Evolutionary conservation across 2,113 vertebrate genomes (phyloP).

Genomic region (Cyprinodon brontotheroides): DNA sequence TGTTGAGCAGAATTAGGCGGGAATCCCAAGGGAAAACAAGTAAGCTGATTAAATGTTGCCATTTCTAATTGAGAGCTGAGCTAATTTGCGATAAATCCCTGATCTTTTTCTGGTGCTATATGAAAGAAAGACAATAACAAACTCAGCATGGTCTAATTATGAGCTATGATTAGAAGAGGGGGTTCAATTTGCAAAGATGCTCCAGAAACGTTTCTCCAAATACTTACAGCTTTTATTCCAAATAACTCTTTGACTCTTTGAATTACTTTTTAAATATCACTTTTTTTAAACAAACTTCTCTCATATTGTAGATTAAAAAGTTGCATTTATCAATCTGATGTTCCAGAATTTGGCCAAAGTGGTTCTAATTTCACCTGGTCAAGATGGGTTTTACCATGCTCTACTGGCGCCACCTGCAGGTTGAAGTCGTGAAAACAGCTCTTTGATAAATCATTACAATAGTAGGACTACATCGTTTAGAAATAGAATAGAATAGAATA

Average conservation of each 20-base stretch:
- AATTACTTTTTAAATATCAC: not conserved
- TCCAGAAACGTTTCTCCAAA: slow-evolving; percentile 20
- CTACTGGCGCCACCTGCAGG: slow-evolving; percentile 51
- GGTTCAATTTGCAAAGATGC: slow-evolving; percentile 19
- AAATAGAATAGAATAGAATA: no score
- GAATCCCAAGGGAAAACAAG: slow-evolving; percentile 48
- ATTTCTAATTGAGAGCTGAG: slow-evolving; percentile 43
- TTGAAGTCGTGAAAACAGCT: not conserved
- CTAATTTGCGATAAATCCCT: slow-evolving; percentile 59
- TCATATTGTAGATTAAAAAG: not conserved
- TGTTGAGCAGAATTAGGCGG: slow-evolving; percentile 46
- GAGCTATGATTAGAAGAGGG: slow-evolving; percentile 27
- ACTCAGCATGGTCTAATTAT: slow-evolving; percentile 48
- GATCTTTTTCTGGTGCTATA: slow-evolving; percentile 33
- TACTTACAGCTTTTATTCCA: not conserved
- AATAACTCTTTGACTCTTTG: not conserved
- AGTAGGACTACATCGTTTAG: no score
- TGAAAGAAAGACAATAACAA: slow-evolving; percentile 48
- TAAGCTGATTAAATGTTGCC: slow-evolving; percentile 64
- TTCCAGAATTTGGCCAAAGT: not conserved
- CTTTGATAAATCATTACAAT: not conserved
- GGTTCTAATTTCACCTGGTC: not conserved
- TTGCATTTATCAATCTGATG: not conserved
- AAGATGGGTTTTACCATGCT: not conserved
- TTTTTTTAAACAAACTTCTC: not conserved